Percentiles rank a stretch among this genome's conserved stretches.
These are phyloP conservation scores for Chlorops oryzae DNA, from an alignment of 1,140 invertebrate genomes.

Conservation along the genomic window DNA sequence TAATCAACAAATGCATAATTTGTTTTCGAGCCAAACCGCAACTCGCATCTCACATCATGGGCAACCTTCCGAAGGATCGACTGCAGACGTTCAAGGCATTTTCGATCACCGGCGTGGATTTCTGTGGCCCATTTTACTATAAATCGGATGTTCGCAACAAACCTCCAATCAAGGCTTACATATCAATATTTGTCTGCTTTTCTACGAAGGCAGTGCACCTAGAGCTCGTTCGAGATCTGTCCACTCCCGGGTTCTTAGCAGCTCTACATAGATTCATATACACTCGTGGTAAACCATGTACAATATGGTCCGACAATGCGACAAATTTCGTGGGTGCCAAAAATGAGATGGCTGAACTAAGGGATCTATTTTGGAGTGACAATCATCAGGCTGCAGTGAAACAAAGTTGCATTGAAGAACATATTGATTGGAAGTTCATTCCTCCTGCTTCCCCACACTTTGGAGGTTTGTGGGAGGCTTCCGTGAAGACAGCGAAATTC, in stretches of 20 bases:
- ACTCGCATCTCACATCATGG: constrained; percentile 6
- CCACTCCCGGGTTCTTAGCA: background rate
- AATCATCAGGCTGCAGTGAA: no score
- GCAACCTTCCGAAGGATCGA: background rate
- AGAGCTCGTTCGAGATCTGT: background rate
- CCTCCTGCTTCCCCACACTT: constrained; percentile 12
- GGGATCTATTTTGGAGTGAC: no score
- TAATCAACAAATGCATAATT: constrained; percentile 7
- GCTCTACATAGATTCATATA: no score
- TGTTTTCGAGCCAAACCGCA: constrained; percentile 9
- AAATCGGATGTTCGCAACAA: constrained; percentile 12
- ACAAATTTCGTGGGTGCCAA: no score
- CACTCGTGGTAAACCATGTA: no score
- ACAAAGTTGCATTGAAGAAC: no score
- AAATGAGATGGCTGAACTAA: no score
- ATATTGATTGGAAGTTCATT: constrained; percentile 22
- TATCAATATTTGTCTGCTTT: constrained; percentile 13
- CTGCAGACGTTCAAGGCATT: background rate
- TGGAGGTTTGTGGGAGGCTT: constrained; percentile 8
- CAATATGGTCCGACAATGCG: no score
- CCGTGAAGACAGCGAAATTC: constrained; percentile 10
- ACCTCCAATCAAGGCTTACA: constrained; percentile 9
- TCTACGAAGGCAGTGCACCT: constrained; percentile 8
- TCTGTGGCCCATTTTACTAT: constrained; percentile 13
- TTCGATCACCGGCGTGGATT: constrained; percentile 8